phyloP scores from a whole-genome alignment of 2,797 vertebrate genomes.

The Chrysolophus pictus region DNA sequence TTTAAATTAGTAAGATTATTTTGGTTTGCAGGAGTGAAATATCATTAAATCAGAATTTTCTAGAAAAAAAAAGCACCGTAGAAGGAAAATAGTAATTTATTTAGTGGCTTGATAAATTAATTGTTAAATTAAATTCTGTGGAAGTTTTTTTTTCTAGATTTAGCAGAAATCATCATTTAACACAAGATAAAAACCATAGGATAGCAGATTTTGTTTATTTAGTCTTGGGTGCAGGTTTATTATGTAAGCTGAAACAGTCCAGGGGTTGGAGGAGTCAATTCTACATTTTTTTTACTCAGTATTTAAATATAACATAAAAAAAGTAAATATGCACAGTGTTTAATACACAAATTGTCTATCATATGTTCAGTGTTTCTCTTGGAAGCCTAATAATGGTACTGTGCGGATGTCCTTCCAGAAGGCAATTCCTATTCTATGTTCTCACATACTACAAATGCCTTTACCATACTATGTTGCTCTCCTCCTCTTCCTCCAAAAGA shows the following conservation, averaged over 20 bases:
- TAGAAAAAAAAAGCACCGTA: not conserved
- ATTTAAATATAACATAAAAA: not conserved
- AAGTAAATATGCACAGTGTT: not conserved
- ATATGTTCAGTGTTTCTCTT: not conserved
- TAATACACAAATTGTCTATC: not conserved
- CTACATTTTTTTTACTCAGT: not conserved
- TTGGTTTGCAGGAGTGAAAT: not conserved
- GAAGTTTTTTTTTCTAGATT: not conserved
- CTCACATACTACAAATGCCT: not conserved
- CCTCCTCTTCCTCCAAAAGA: not conserved
- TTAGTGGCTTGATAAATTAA: not conserved
- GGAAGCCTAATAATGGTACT: not conserved
- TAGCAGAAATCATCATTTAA: not conserved
- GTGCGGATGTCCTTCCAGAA: not conserved
- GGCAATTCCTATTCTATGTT: not conserved
- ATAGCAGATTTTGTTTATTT: not conserved
- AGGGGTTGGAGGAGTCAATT: accelerated
- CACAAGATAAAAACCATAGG: not conserved
- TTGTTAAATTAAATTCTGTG: not conserved
- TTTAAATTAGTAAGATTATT: not conserved
- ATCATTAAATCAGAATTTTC: not conserved
- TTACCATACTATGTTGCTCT: not conserved
- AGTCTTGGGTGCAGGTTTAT: not conserved
- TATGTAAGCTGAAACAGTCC: not conserved
- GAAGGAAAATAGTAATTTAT: not conserved